Conservation (phyloP, 2,888 invertebrate species). For the Gortyna flavago region DNA sequence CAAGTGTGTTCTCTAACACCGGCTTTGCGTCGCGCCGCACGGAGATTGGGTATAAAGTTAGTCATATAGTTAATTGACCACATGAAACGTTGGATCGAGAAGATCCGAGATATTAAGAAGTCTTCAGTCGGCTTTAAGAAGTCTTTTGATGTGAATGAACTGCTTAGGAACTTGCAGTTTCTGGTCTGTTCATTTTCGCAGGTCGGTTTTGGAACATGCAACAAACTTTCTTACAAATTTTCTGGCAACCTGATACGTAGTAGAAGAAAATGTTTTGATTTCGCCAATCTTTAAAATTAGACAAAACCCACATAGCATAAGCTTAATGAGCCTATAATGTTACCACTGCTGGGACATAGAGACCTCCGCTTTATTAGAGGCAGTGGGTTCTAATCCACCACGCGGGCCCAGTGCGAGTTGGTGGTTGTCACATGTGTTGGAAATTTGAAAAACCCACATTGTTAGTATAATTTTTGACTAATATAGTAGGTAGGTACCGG, state of each 20-base stretch:
- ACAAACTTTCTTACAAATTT: neutral
- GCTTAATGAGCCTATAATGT: too few relatives aligned
- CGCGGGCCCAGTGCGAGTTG: neutral
- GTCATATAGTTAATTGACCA: slow-evolving; percentile 40
- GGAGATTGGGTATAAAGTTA: slow-evolving; percentile 10
- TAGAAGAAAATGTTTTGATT: neutral
- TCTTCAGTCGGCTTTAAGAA: too few relatives aligned
- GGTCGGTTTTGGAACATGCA: too few relatives aligned
- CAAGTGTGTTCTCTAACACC: slow-evolving; percentile 3
- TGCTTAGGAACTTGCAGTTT: neutral
- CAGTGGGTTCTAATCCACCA: neutral
- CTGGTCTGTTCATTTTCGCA: neutral
- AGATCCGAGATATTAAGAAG: neutral
- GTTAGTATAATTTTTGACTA: neutral
- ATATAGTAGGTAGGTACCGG: too few relatives aligned
- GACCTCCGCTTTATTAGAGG: too few relatives aligned
- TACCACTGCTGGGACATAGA: too few relatives aligned
- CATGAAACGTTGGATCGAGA: neutral
- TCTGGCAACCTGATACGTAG: too few relatives aligned
- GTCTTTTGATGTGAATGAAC: slow-evolving; percentile 7
- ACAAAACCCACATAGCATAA: neutral
- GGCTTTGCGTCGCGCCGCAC: slow-evolving; percentile 27
- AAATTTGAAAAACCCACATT: too few relatives aligned
- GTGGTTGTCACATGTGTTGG: neutral
- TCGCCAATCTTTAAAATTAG: neutral